Conservation (phyloP, 1,140 invertebrate genomes). For the Condylostylus longicornis region DNA sequence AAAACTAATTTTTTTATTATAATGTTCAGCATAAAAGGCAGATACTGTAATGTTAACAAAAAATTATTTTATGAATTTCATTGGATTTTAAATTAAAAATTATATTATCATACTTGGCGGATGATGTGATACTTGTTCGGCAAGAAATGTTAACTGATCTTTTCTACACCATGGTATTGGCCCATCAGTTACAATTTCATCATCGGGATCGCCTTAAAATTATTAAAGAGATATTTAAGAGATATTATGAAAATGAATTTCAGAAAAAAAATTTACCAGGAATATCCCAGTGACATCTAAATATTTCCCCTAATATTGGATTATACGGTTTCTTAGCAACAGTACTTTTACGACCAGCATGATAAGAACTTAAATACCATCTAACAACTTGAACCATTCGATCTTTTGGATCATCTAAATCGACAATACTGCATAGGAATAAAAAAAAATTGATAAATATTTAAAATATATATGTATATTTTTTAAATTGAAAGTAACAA, state of each 20-base stretch:
- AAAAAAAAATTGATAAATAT: neutral
- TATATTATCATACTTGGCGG: conserved; percentile 62
- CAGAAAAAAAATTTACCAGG: conserved; percentile 15
- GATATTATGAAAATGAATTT: neutral
- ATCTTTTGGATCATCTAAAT: conserved; percentile 65
- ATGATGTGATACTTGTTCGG: conserved; percentile 98
- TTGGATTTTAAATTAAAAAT: neutral
- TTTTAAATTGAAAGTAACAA: neutral
- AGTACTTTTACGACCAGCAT: conserved; percentile 84
- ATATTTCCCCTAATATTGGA: conserved; percentile 89
- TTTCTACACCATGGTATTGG: conserved; percentile 66
- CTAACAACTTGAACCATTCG: conserved; percentile 83
- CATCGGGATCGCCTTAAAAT: conserved; percentile 8
- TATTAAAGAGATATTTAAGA: neutral
- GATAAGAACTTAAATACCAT: conserved; percentile 95
- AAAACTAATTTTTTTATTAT: conserved; percentile 76
- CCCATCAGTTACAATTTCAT: conserved; percentile 44
- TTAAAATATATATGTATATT: neutral
- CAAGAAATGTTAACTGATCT: conserved; percentile 76
- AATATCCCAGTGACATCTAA: conserved; percentile 77
- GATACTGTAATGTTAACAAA: conserved; percentile 46
- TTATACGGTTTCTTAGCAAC: conserved; percentile 97
- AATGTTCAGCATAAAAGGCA: conserved; percentile 93
- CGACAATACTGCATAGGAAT: conserved; percentile 52
- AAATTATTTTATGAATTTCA: neutral